These are phyloP conservation scores for Anagrus nilaparvatae DNA, from an alignment of 1,140 invertebrate species.

Conservation along the genomic window DNA sequence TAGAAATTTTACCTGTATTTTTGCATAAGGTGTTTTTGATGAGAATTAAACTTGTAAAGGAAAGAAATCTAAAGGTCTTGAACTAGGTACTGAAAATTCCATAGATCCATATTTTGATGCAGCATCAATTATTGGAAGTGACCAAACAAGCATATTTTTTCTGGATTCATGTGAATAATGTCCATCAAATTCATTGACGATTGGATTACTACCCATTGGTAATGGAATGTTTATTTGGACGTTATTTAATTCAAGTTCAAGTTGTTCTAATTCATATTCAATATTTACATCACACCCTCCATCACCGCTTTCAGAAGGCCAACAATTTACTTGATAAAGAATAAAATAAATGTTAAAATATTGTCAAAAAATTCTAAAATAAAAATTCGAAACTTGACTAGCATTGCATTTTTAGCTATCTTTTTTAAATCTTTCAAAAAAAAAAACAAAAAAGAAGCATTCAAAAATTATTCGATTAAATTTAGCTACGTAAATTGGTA, in stretches of 20 bases:
- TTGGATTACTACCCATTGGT: slow-evolving; percentile 65
- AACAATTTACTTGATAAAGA: slow-evolving; percentile 77
- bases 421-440: no score
- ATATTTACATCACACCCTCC: slow-evolving; percentile 96
- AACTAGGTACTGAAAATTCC: slow-evolving; percentile 78
- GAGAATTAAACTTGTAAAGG: slow-evolving; percentile 81
- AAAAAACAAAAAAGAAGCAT: no score
- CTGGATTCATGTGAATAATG: slow-evolving; percentile 80
- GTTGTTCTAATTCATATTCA: slow-evolving; percentile 89
- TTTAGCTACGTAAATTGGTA: slow-evolving; percentile 5
- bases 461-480: slow-evolving; percentile 3
- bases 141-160: slow-evolving; percentile 78
- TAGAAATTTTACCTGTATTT: slow-evolving; percentile 62
- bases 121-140: slow-evolving; percentile 77
- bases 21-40: slow-evolving; percentile 77
- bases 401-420: no score
- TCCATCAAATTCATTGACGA: slow-evolving; percentile 90
- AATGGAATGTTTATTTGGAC: slow-evolving; percentile 88
- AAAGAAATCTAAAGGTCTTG: slow-evolving; percentile 88
- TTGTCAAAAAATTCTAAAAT: no score
- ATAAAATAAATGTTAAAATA: no score
- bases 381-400: no score
- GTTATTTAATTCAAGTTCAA: slow-evolving; percentile 77
- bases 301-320: slow-evolving; percentile 92
- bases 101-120: slow-evolving; percentile 81